These are phyloP conservation scores for Serripes groenlandicus DNA, from an alignment of 2,888 invertebrate genomes.

Conservation along the genomic window DNA sequence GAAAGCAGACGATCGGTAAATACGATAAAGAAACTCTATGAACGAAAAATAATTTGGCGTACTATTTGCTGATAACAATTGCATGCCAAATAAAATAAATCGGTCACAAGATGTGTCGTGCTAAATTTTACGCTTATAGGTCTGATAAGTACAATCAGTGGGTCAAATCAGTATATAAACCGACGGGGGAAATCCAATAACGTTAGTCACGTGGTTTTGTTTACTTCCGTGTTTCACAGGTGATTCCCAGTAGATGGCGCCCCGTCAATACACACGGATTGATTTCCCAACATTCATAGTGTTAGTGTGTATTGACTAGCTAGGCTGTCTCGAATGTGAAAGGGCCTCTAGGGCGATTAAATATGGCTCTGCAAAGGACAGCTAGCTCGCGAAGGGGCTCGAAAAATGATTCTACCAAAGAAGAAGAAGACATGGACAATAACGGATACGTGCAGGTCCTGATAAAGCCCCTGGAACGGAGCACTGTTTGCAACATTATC, in stretches of 20 bases:
- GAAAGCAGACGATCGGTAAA: too few relatives aligned
- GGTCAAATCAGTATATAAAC: too few relatives aligned
- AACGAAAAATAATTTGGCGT: too few relatives aligned
- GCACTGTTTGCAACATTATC: slow-evolving; percentile 78
- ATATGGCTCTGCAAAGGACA: slow-evolving; percentile 81
- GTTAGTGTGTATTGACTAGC: slow-evolving; percentile 35
- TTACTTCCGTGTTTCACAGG: slow-evolving; percentile 72
- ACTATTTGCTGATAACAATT: too few relatives aligned
- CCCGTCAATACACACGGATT: slow-evolving; percentile 53
- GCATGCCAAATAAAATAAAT: too few relatives aligned
- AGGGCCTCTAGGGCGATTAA: slow-evolving; percentile 32
- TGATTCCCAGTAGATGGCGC: slow-evolving; percentile 73
- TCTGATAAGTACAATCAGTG: too few relatives aligned
- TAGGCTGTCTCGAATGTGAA: not conserved
- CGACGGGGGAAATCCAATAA: too few relatives aligned
- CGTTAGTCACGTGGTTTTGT: slow-evolving; percentile 49
- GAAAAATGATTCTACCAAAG: slow-evolving; percentile 80
- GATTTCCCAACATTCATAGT: slow-evolving; percentile 74
- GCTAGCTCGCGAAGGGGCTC: slow-evolving; percentile 79
- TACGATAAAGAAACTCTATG: too few relatives aligned
- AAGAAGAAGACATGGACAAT: slow-evolving; percentile 89
- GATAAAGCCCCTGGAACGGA: slow-evolving; percentile 83
- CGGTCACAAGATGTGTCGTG: too few relatives aligned
- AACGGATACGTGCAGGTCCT: slow-evolving; percentile 91
- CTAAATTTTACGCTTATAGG: too few relatives aligned